These are phyloP conservation scores for Xestobium rufovillosum DNA, from an alignment of 2,888 invertebrate species.

Conservation along the genomic window DNA sequence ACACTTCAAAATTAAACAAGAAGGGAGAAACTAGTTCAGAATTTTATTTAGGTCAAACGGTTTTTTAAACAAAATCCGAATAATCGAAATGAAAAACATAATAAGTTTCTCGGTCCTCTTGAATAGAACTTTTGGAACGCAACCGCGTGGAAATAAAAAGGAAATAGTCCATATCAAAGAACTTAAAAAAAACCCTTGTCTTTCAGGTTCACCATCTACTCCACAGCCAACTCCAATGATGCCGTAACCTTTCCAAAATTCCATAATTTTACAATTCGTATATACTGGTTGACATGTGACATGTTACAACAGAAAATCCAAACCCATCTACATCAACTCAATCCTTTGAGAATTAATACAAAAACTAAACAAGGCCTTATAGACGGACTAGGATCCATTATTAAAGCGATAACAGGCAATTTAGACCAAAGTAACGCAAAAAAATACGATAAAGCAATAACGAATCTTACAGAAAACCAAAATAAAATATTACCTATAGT, in stretches of 20 bases:
- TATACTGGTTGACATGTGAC: too few relatives aligned
- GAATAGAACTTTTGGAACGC: slow-evolving; percentile 6
- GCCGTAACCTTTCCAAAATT: too few relatives aligned
- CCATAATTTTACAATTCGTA: too few relatives aligned
- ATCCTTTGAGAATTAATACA: too few relatives aligned
- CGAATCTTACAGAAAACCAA: background rate
- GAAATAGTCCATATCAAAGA: too few relatives aligned
- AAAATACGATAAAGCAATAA: background rate
- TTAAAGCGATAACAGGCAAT: background rate
- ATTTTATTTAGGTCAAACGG: slow-evolving; percentile 8
- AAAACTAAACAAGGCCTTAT: slow-evolving; percentile 2
- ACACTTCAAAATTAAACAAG: slow-evolving; percentile 7
- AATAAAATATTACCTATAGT: too few relatives aligned
- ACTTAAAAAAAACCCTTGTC: too few relatives aligned
- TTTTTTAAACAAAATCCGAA: slow-evolving; percentile 8
- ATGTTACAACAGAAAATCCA: too few relatives aligned
- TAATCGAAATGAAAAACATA: slow-evolving; percentile 11
- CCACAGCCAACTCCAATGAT: too few relatives aligned
- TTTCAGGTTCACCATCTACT: too few relatives aligned
- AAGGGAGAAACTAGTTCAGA: slow-evolving; percentile 1
- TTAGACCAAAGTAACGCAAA: background rate
- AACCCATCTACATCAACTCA: too few relatives aligned
- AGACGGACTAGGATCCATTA: slow-evolving; percentile 1
- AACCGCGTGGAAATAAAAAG: too few relatives aligned
- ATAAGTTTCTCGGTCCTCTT: slow-evolving; percentile 12